Conservation (phyloP, 2,888 invertebrate species). For the Cosmia pyralina region DNA sequence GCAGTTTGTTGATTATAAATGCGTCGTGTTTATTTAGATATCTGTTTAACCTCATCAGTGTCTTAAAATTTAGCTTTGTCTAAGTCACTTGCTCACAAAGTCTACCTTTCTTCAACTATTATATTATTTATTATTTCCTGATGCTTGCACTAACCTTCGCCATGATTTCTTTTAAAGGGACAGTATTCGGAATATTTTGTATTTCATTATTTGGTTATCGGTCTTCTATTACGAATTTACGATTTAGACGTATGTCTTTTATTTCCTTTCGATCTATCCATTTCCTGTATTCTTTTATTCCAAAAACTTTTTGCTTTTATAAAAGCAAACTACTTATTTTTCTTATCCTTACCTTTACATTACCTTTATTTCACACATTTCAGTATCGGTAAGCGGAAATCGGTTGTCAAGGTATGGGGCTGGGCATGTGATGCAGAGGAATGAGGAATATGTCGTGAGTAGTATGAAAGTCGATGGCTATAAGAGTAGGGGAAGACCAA, state of each 20-base stretch:
- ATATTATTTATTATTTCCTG: not conserved
- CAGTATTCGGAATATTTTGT: not conserved
- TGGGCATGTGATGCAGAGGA: too few species aligned
- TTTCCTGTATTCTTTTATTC: constrained; percentile 28
- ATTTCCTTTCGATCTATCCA: constrained; percentile 12
- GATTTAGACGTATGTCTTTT: not conserved
- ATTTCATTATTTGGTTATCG: constrained; percentile 14
- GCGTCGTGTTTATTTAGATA: not conserved
- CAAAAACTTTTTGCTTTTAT: constrained; percentile 12
- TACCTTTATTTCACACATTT: not conserved
- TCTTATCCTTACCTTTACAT: not conserved
- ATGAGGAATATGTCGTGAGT: too few species aligned
- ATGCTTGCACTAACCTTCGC: not conserved
- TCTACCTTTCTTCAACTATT: too few species aligned
- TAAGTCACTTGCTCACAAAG: not conserved
- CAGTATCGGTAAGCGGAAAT: not conserved
- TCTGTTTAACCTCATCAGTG: not conserved
- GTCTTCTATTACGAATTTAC: constrained; percentile 3
- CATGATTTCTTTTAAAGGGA: not conserved
- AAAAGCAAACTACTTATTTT: not conserved
- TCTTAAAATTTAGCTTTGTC: not conserved
- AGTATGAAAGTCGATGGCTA: too few species aligned
- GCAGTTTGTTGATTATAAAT: not conserved
- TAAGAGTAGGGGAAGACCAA: too few species aligned
- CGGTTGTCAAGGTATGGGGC: too few species aligned